A percentile compares a stretch with the other conserved stretches of the same genome.
These are phyloP conservation scores for Mesochorus sp. DNA, from an alignment of 2,888 invertebrate species.

Conservation along the genomic window DNA sequence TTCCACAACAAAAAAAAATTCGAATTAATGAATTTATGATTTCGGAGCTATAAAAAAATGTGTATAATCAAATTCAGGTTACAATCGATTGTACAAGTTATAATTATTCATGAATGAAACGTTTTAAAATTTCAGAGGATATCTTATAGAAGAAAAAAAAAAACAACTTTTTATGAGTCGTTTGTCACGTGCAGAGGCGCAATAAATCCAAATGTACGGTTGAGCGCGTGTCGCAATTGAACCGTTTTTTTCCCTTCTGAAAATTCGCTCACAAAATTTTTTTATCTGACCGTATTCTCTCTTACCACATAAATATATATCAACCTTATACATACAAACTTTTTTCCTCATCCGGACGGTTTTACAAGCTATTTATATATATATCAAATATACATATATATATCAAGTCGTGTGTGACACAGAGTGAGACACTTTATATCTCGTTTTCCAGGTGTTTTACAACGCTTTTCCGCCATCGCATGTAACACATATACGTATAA, in stretches of 20 bases:
- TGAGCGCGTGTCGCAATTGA: background rate
- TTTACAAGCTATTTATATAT: conserved; percentile 4
- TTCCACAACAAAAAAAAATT: too few relatives aligned
- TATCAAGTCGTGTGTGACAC: too few relatives aligned
- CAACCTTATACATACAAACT: too few relatives aligned
- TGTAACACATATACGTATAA: background rate
- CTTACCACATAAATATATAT: too few relatives aligned
- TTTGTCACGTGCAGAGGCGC: background rate
- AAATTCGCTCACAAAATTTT: background rate
- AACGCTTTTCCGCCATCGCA: background rate
- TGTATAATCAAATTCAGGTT: too few relatives aligned
- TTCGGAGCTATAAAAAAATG: too few relatives aligned
- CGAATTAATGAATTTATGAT: too few relatives aligned
- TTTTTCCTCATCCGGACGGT: background rate
- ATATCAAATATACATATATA: too few relatives aligned
- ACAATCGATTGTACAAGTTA: too few relatives aligned
- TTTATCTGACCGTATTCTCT: background rate
- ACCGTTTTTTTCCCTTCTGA: conserved; percentile 2
- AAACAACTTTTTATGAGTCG: background rate
- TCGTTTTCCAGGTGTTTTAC: conserved; percentile 8
- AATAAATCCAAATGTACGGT: background rate
- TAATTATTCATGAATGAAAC: too few relatives aligned
- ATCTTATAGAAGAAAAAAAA: background rate
- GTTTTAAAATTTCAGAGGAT: too few relatives aligned
- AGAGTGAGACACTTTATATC: background rate